phyloP scores from a whole-genome alignment of 2,113 vertebrate species.

The Crypturellus undulatus region DNA sequence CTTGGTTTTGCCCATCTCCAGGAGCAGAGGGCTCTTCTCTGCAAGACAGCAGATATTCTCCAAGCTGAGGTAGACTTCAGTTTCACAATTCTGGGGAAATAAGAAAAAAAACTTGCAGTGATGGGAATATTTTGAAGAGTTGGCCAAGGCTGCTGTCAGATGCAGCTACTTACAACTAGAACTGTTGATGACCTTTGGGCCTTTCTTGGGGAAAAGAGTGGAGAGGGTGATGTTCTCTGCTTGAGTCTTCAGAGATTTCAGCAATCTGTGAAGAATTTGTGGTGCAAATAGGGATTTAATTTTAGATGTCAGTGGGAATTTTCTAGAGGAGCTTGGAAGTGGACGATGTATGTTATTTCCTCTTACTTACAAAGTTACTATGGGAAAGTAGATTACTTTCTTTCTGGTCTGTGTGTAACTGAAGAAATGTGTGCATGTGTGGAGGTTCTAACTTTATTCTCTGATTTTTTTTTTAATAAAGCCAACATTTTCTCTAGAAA shows the following conservation, averaged over 20 bases:
- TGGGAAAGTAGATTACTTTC: background rate
- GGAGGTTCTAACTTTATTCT: background rate
- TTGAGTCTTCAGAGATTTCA: background rate
- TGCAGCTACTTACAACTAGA: background rate
- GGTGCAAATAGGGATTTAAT: background rate
- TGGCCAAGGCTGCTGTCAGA: background rate
- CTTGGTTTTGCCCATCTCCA: background rate
- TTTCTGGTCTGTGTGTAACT: background rate
- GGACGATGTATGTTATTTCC: background rate
- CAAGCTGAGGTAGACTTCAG: background rate
- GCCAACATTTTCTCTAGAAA: background rate
- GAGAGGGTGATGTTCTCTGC: background rate
- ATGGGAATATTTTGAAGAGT: background rate
- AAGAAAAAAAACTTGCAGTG: background rate
- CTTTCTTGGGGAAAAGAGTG: background rate
- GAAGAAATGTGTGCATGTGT: background rate
- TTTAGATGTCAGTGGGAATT: background rate
- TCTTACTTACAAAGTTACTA: background rate
- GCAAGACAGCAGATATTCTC: background rate
- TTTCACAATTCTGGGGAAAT: background rate
- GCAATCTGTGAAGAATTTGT: background rate
- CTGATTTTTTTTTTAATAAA: background rate
- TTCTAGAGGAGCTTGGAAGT: background rate
- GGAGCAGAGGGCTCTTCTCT: background rate
- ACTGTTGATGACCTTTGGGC: background rate